Evolutionary conservation across 2,113 vertebrate genomes (phyloP), one percentile per base, ranked within the genome.

Genomic region (Corythoichthys haematopterus): DNA sequence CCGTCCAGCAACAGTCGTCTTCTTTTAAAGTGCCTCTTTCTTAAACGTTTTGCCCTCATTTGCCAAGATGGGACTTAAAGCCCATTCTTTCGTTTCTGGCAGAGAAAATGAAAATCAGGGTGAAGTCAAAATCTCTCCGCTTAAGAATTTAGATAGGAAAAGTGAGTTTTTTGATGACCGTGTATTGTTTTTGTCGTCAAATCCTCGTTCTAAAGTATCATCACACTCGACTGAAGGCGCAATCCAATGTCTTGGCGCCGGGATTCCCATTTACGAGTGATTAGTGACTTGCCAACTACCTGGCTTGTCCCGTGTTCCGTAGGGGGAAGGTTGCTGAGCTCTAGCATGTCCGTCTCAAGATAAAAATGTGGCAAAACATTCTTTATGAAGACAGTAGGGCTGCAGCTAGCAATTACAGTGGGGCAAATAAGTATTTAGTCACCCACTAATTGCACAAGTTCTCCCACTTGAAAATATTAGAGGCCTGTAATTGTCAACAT

Each of bases 291-390:
- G 20, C 20, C 20, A 28, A 36, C 62, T 50, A 55, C 69, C 40
- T 78, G 72, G 81, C 74, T 83, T 76, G 72, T 46, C 50, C 28
- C n/a, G 4, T 11, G 57, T 74, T 76, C n/a, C 52, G 72, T 68
- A 46, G 74, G 28, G 5, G 12, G 14, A 33, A 48, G 16, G 75
- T 76, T 62, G 74, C 80, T 84, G 72, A 66, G 72, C 82, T 62
- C 58, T 82, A 52, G 64, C 81, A 36, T 15, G 76, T 83, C 80
- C 72, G 76, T 65, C 75, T 85, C 52, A 37, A 65, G 79, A 86
- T 82, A 76, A 84, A 85, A 81, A 86, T 77, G 75, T 77, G 57
- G 80, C 84, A 80, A 84, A 87, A 76, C 82, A 83, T 56, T 13
- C 43, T 52, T 35, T 36, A 36, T 66, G 57, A 64, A 60, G 66